Percentiles rank a stretch among this genome's conserved stretches.
These are phyloP conservation scores for Dicyrtoma fusca DNA, from an alignment of 2,888 invertebrate species.

Conservation along the genomic window DNA sequence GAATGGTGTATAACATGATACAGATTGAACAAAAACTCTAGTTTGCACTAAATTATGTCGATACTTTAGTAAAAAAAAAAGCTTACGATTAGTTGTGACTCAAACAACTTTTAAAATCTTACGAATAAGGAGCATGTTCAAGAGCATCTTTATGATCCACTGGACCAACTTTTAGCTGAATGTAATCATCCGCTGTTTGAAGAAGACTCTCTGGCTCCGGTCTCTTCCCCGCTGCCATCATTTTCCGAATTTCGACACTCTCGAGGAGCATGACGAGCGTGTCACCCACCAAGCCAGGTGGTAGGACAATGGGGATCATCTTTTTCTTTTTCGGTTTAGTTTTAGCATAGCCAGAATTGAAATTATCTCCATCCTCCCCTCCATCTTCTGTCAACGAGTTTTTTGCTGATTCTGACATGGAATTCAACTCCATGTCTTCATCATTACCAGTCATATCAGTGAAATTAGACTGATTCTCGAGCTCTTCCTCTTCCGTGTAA, in stretches of 20 bases:
- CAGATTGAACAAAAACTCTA: no score
- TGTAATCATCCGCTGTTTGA: conserved; percentile 52
- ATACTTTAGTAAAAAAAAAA: background rate
- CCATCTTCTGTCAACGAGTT: conserved; percentile 1
- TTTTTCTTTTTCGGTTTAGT: conserved; percentile 26
- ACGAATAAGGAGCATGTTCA: conserved; percentile 52
- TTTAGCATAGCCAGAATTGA: background rate
- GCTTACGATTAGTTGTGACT: no score
- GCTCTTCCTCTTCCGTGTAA: conserved; percentile 17
- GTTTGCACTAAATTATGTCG: no score
- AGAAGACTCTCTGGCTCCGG: conserved; percentile 35
- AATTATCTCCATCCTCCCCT: background rate
- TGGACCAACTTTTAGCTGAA: conserved; percentile 48
- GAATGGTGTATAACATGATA: no score
- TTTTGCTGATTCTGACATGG: background rate
- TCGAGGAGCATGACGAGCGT: conserved; percentile 52
- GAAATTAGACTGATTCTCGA: background rate
- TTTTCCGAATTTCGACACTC: conserved; percentile 46
- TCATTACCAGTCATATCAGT: background rate
- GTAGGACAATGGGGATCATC: conserved; percentile 46
- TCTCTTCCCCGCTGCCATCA: conserved; percentile 43
- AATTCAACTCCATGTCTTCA: background rate
- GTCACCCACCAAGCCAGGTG: conserved; percentile 48
- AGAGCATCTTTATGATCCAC: conserved; percentile 45
- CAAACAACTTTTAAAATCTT: conserved; percentile 16